Base-by-base conservation (phyloP, 2,888 invertebrate genomes). In the Caenorhabditis sp. region DNA sequence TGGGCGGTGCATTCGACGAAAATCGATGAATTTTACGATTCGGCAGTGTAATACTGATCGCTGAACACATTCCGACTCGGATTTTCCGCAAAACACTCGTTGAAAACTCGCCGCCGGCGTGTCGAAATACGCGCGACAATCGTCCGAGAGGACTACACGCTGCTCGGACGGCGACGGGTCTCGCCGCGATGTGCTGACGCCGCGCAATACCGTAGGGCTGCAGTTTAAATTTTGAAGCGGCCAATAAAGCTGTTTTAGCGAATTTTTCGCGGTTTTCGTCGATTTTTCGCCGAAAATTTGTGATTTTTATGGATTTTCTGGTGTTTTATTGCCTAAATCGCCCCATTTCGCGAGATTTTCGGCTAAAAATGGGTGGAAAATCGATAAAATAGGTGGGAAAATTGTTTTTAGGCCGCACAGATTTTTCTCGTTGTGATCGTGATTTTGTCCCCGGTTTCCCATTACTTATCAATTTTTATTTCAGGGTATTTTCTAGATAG, bases 401-500 rank as follows among this genome's bases (percentile, higher is more conserved):
- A 61, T 58, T 44, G 6, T 32, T 69, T 68, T 69, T 77, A 69
- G 68, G 68, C 69, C 77, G 18, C 2, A n/a, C 22, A 15, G 32
- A 65, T 51, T 32, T 35, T 65, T 51, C 51, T 51, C 6, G 22
- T 20, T 35, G 32, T 26, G 1, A 26, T 11, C 20, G 22, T 40
- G 40, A 40, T 35, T 56, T 35, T 13, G 8, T 44, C 1, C 15
- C 3, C 6, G 6, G n/a, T 47, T 47, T 47, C n/a, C 18, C 47
- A 40, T 11, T 18, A n/a, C 18, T 47, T 47, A 18, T 47, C 24
- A 24, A 26, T 37, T 26, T 20, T 79, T 72, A 64, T 87, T 88
- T 85, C 86, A 88, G 88, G 88, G 88, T 88, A 88, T 74, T 85
- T 84, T 85, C 84, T 87, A 87, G 85, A 82, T 87, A 87, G 87